A percentile compares a stretch with the other conserved stretches of the same genome.
Conservation (phyloP, 2,888 invertebrate genomes). For the Melanostoma mellinum region DNA sequence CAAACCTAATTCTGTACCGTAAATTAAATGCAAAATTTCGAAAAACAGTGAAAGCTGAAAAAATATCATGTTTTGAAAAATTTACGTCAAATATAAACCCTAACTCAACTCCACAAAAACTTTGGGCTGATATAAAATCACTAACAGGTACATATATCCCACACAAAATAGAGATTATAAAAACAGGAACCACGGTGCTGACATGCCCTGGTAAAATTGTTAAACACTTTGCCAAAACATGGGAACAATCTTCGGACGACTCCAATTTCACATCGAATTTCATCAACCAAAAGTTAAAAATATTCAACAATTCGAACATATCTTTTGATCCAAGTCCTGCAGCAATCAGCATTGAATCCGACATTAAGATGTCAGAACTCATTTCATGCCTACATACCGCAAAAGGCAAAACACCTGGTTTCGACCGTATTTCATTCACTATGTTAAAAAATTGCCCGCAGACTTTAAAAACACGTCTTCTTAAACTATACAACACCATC, state of each 20-base stretch:
- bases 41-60: background rate
- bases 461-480: background rate
- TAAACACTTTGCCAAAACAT: constrained; percentile 21
- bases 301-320: background rate
- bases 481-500: constrained; percentile 14
- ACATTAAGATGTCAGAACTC: constrained; percentile 7
- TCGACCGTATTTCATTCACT: constrained; percentile 8
- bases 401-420: constrained; percentile 25
- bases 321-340: background rate
- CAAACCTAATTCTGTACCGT: constrained; percentile 7
- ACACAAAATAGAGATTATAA: constrained; percentile 7
- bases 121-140: constrained; percentile 4
- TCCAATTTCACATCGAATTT: background rate
- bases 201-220: constrained; percentile 1
- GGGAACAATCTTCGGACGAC: constrained; percentile 18
- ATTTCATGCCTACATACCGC: background rate
- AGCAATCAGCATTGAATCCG: background rate
- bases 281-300: constrained; percentile 22
- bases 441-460: constrained; percentile 23
- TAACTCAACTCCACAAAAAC: background rate
- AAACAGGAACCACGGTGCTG: background rate
- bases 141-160: constrained; percentile 13
- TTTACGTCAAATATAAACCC: constrained; percentile 15
- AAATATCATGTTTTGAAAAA: background rate
- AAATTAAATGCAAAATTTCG: constrained; percentile 23